These are phyloP conservation scores for Puntigrus tetrazona DNA, from an alignment of 2,113 vertebrate genomes.

Conservation along the genomic window DNA sequence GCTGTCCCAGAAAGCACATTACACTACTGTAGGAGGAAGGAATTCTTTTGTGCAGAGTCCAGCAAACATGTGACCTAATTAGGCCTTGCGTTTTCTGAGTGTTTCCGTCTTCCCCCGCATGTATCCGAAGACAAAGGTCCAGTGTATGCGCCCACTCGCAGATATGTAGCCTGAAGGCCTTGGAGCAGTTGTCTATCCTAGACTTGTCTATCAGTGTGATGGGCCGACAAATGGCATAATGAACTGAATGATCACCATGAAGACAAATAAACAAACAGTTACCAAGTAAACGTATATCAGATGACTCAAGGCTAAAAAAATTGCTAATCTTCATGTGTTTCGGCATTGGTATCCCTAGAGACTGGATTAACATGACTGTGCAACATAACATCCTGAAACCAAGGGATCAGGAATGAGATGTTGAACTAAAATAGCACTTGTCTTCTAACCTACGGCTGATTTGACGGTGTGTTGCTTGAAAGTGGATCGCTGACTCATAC, in stretches of 20 bases:
- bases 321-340: not conserved
- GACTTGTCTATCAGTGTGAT: constrained; percentile 16
- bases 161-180: constrained; percentile 35
- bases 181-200: not conserved
- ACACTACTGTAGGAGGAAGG: constrained; percentile 45
- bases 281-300: not conserved
- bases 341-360: not conserved
- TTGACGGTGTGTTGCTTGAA: not conserved
- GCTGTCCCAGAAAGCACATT: constrained; percentile 31
- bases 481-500: constrained; percentile 17
- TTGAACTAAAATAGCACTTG: not conserved
- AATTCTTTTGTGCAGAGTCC: constrained; percentile 53
- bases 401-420: not conserved
- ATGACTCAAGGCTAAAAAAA: not conserved
- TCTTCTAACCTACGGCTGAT: not conserved
- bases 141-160: constrained; percentile 51
- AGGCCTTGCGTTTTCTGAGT: constrained; percentile 45
- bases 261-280: constrained; percentile 8
- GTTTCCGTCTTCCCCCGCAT: constrained; percentile 55
- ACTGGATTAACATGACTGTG: not conserved
- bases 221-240: not conserved
- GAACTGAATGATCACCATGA: not conserved
- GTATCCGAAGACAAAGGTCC: constrained; percentile 50
- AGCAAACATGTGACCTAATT: constrained; percentile 56
- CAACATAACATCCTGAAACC: not conserved